These are phyloP conservation scores for Meleagris gallopavo DNA, from an alignment of 2,113 vertebrate species.

Conservation along the genomic window DNA sequence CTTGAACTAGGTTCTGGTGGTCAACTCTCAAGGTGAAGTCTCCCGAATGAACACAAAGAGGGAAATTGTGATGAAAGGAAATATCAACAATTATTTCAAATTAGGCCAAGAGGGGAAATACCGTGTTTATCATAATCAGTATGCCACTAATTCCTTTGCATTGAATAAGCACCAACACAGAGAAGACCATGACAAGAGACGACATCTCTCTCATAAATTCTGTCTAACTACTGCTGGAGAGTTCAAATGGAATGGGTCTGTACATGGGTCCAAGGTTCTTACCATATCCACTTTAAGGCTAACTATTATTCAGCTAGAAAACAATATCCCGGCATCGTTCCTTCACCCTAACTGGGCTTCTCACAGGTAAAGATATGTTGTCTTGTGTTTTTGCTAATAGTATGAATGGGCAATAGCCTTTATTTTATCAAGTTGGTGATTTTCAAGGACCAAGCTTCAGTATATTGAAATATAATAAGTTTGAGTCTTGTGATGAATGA, in stretches of 20 bases:
- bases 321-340: constrained; percentile 92
- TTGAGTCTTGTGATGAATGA: not conserved
- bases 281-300: constrained; percentile 94
- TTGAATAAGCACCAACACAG: constrained; percentile 98
- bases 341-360: constrained; percentile 99
- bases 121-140: constrained; percentile 97
- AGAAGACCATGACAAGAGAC: constrained; percentile 96
- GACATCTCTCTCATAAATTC: constrained; percentile 97
- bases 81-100: constrained; percentile 88
- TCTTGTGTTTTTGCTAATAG: not conserved
- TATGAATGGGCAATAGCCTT: not conserved
- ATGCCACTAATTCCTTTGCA: constrained; percentile 94
- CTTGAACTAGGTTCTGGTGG: constrained; percentile 85
- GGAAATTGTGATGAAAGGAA: constrained; percentile 90
- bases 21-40: constrained; percentile 91
- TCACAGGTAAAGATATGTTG: constrained; percentile 85
- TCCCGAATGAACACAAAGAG: constrained; percentile 88
- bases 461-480: not conserved
- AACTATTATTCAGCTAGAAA: constrained; percentile 96
- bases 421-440: not conserved
- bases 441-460: not conserved
- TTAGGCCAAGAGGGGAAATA: constrained; percentile 98
- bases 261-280: constrained; percentile 93
- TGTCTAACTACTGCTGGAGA: constrained; percentile 93
- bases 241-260: constrained; percentile 98